Evolutionary conservation across 2,888 invertebrate genomes (phyloP), one percentile per base, ranked within the genome.

Genomic region (Pedicia rivosa): DNA sequence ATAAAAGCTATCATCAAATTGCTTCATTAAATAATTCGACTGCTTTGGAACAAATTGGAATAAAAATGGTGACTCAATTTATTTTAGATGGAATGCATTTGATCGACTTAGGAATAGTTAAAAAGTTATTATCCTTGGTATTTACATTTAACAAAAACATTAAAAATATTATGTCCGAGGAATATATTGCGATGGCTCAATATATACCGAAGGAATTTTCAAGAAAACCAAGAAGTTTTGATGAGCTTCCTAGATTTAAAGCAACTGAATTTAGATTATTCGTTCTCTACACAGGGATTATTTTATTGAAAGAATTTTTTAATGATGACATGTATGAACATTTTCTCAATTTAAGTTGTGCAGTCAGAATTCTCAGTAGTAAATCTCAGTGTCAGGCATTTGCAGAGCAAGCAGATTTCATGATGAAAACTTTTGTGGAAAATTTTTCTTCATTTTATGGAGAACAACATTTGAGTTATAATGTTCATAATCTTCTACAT

Each of bases 231-330:
- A 35, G 38, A 19, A 6, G 25, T 32, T 30, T 41, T 30, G 29
- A 40, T 3, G 38, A 43, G 36, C 17, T 37, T 30, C 28, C 38
- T 16, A 33, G 39, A 9, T 41, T 39, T 33, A 43, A 43, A 36
- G 37, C 37, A 4, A 35, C 37, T 5, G 38, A 41, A 17, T 35
- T 40, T 24, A 37, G 25, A 20, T 35, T 35, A 32, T 26, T 38
- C 17, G 27, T 41, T 30, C 24, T 39, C 10, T 41, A 41, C 31
- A 38, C 38, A n/a, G 30, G 36, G 12, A 36, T 40, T 25, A 20
- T 39, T 20, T 5, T 20, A 6, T 29, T 29, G 14, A 40, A 38
- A 28, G 34, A 36, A 22, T n/a, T 36, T 10, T 22, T 38, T 17
- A 29, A 26, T n/a, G 31, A 30, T 10, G 40, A 40, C 16, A 29